Evolutionary conservation across 2,113 vertebrate species (phyloP).

Genomic region (Dissostichus mawsoni): DNA sequence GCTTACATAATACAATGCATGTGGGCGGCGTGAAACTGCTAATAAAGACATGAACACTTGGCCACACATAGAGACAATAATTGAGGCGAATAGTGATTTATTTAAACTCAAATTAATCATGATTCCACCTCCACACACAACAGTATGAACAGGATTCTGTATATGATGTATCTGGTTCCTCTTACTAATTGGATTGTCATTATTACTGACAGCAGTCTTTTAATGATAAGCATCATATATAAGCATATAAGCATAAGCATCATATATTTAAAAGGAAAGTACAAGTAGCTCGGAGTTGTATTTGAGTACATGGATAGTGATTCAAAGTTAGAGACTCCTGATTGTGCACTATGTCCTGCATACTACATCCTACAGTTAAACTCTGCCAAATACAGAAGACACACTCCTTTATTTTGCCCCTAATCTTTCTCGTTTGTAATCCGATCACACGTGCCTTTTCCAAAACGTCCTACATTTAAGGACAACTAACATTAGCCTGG

Average conservation of each 20-base stretch:
- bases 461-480: slow-evolving; percentile 4
- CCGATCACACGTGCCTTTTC: neutral
- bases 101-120: neutral
- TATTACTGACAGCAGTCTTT: too few relatives aligned
- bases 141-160: too few relatives aligned
- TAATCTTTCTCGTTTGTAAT: neutral
- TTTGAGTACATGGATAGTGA: too few relatives aligned
- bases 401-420: neutral
- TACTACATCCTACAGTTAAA: too few relatives aligned
- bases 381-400: too few relatives aligned
- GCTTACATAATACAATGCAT: slow-evolving; percentile 1
- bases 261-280: too few relatives aligned
- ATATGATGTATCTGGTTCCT: too few relatives aligned
- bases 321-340: neutral
- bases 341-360: neutral
- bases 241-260: too few relatives aligned
- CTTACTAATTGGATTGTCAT: too few relatives aligned
- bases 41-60: neutral
- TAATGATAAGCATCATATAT: too few relatives aligned
- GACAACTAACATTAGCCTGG: neutral
- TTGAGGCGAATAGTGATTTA: neutral
- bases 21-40: neutral
- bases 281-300: too few relatives aligned
- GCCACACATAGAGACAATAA: neutral
- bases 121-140: neutral